A percentile compares a stretch with the other conserved stretches of the same genome.
Evolutionary conservation across 2,113 vertebrate genomes (phyloP).

Genomic region (Grantiella picta): DNA sequence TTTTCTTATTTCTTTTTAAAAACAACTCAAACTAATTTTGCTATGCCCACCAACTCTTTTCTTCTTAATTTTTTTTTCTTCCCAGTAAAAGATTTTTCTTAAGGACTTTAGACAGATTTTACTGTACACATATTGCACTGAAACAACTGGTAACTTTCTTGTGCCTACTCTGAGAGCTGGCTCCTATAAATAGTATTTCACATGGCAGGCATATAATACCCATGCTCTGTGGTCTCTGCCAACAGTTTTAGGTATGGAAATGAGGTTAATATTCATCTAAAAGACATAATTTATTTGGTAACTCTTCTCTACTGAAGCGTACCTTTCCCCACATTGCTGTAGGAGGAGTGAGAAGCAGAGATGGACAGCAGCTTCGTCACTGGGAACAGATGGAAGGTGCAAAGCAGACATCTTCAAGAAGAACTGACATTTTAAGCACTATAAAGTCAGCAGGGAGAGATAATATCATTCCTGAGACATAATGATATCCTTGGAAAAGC

Average conservation of each 20-base stretch:
- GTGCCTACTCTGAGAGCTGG: neutral
- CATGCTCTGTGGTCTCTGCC: neutral
- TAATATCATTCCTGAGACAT: neutral
- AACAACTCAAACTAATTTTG: neutral
- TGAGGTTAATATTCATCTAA: neutral
- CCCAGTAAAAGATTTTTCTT: neutral
- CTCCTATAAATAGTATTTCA: neutral
- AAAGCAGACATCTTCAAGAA: neutral
- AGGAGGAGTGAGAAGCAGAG: neutral
- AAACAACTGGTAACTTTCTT: neutral
- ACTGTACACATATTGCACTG: neutral
- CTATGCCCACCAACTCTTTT: neutral
- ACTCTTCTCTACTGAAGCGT: neutral
- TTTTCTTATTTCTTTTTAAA: neutral
- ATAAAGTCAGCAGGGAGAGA: neutral
- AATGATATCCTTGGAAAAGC: neutral
- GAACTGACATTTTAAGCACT: neutral
- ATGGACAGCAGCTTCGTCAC: neutral
- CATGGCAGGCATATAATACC: neutral
- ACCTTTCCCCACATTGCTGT: neutral
- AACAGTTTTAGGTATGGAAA: neutral
- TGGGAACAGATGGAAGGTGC: neutral
- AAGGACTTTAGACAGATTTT: neutral
- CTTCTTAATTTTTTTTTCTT: neutral
- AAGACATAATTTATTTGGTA: neutral